These are phyloP conservation scores for Rachycentron canadum DNA, from an alignment of 2,797 vertebrate genomes.

Conservation along the genomic window DNA sequence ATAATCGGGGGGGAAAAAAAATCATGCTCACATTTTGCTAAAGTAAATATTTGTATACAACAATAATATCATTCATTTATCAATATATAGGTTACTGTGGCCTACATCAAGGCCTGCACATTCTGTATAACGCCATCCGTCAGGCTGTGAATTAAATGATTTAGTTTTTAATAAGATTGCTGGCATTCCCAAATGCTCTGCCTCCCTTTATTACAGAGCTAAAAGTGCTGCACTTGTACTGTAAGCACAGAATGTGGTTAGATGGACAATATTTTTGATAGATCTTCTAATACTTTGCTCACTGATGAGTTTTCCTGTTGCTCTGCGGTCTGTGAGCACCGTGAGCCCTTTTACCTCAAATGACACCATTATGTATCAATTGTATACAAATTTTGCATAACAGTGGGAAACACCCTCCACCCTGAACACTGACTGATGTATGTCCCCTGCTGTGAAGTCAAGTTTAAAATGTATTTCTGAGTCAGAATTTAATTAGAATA, in stretches of 20 bases:
- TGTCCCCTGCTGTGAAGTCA: constrained; percentile 47
- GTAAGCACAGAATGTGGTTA: neutral
- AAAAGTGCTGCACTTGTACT: neutral
- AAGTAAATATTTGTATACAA: neutral
- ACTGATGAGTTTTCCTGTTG: constrained; percentile 3
- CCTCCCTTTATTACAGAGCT: neutral
- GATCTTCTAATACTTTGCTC: constrained; percentile 18
- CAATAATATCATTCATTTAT: no score
- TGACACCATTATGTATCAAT: neutral
- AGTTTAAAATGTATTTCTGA: constrained; percentile 68
- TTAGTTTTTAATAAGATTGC: neutral
- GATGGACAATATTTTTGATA: neutral
- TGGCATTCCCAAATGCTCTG: neutral
- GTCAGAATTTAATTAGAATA: constrained; percentile 74
- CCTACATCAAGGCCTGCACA: neutral
- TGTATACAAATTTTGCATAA: neutral
- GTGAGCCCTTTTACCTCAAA: neutral
- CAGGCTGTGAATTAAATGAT: neutral
- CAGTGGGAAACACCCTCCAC: neutral
- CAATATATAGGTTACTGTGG: neutral
- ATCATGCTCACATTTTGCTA: neutral
- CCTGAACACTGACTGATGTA: constrained; percentile 26
- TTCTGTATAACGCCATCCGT: neutral
- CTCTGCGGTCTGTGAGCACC: constrained; percentile 8
- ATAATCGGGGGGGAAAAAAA: neutral